Evolutionary conservation across 2,113 vertebrate species (phyloP), one percentile per base, ranked within the genome.

Genomic region (Lamprotornis superbus): DNA sequence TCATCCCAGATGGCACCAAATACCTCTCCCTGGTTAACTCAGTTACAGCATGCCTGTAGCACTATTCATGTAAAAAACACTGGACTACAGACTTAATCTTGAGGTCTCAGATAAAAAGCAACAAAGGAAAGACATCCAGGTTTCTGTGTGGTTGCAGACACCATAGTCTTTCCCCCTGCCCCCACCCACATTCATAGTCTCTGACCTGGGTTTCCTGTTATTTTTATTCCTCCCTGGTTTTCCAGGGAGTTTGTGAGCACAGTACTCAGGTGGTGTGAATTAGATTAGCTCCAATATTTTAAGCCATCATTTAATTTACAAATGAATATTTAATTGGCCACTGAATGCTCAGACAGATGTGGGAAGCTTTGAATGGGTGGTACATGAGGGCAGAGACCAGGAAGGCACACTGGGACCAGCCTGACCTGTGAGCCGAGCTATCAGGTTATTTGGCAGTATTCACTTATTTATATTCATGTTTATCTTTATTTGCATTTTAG

Each of bases 291-390:
- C 49, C n/a, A 82, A 23, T 87, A 75, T 86, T 91, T 97, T 75
- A 87, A 90, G 60, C n/a, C 56, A 82, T 67, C 56, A 83, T 94
- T 94, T 89, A 89, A 89, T 91, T 92, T 90, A 16, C 64, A 94
- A 78, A 75, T 74, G 15, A 89, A 87, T 95, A 67, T 90, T 94
- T 90, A 83, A 67, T 50, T 90, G 56, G 39, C 68, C 81, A 64
- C 35, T 67, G 73, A 81, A 79, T 78, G 31, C 81, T 93, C 39
- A 89, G 60, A 68, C 65, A 73, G 37, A 74, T 1, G 0, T 20
- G 31, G n/a, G 50, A 77, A 83, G 22, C 30, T 94, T 85, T 2
- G 0, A 55, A 61, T 30, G 35, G 11, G 18, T 53, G 15, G 7
- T 44, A 37, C 0, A 0, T 28, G 63, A 88, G 52, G 42, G 30